These are phyloP conservation scores for Nasua narica DNA, from an alignment of 2,797 vertebrate genomes.

Conservation along the genomic window DNA sequence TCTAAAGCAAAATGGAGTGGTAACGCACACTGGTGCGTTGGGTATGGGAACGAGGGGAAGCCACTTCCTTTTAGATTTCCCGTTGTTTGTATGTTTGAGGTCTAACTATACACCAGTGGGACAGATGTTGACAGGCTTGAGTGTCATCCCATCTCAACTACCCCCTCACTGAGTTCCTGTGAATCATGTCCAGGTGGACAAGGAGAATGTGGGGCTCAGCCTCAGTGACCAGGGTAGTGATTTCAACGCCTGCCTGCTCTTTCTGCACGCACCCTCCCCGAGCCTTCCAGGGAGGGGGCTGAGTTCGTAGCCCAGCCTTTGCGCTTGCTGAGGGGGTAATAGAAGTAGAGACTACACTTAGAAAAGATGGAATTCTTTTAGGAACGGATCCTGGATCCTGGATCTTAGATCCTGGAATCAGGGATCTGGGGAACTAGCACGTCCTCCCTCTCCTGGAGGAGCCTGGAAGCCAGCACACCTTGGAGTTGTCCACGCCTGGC, in stretches of 20 bases:
- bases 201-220: not conserved
- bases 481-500: not conserved
- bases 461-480: not conserved
- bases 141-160: no score
- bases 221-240: no score
- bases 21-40: not conserved
- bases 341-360: not conserved
- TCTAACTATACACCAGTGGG: not conserved
- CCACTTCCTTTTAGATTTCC: not conserved
- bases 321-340: not conserved
- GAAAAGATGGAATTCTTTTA: not conserved
- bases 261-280: accelerated
- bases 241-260: not conserved
- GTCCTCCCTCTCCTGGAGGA: not conserved
- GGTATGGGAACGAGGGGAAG: not conserved
- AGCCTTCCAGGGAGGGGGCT: not conserved
- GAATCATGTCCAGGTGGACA: not conserved
- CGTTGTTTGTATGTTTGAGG: not conserved
- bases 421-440: not conserved
- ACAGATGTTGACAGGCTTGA: not conserved
- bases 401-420: not conserved
- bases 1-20: not conserved
- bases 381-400: not conserved
- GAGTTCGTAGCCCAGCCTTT: not conserved
- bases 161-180: not conserved